phyloP scores from a whole-genome alignment of 2,888 invertebrate genomes.

The Deroplatys truncata region DNA sequence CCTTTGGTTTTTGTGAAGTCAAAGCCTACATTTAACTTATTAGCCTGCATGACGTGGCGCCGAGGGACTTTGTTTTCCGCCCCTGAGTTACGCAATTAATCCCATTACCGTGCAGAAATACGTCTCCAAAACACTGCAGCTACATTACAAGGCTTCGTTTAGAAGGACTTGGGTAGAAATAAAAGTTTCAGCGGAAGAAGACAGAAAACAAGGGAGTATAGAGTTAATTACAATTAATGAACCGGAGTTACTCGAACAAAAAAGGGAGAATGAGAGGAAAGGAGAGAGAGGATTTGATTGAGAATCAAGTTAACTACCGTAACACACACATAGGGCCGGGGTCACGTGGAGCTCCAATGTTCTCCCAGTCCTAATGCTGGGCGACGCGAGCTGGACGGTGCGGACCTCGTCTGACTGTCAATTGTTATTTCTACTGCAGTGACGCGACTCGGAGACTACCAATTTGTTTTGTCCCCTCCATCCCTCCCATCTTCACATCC shows the following conservation, averaged over 20 bases:
- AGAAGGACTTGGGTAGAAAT: not conserved
- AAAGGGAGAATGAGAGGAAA: not conserved
- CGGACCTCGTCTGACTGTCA: not conserved
- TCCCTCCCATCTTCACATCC: not conserved
- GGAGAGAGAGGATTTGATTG: not conserved
- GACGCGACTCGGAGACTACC: conserved; percentile 12
- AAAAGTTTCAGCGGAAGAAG: not conserved
- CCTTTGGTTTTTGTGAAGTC: too few relatives aligned
- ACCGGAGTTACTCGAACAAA: not conserved
- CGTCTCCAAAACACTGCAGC: not conserved
- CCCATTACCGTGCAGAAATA: not conserved
- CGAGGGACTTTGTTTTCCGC: not conserved
- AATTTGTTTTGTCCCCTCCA: conserved; percentile 6
- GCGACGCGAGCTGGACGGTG: not conserved
- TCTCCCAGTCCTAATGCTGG: not conserved
- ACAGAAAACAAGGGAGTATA: not conserved
- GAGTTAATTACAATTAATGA: not conserved
- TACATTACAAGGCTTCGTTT: not conserved
- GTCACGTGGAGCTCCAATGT: not conserved
- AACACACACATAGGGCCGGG: not conserved
- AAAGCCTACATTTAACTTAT: too few relatives aligned
- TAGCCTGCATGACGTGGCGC: too few relatives aligned
- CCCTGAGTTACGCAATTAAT: not conserved
- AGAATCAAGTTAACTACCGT: not conserved
- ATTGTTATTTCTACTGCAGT: conserved; percentile 23